Percentiles rank a stretch among this genome's conserved stretches.
Evolutionary conservation across 2,113 vertebrate genomes (phyloP).

Genomic region (Chamaetylas fuelleborni): DNA sequence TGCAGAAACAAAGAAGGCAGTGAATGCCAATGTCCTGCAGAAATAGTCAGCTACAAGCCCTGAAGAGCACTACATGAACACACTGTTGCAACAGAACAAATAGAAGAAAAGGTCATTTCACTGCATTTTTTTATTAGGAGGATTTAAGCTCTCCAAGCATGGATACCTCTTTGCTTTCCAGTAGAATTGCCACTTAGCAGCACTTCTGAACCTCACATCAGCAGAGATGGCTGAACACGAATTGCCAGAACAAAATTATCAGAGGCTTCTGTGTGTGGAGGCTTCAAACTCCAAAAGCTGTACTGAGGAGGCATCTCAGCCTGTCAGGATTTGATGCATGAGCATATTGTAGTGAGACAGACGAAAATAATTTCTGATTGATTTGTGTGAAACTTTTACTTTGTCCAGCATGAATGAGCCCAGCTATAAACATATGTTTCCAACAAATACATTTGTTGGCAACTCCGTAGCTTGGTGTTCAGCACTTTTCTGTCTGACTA

Average conservation of each 20-base stretch:
- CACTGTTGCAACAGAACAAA: background rate
- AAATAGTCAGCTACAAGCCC: conserved; percentile 2
- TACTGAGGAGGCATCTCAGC: background rate
- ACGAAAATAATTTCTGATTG: background rate
- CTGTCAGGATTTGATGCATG: background rate
- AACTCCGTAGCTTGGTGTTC: background rate
- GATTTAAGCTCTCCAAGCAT: background rate
- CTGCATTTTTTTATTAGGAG: conserved; percentile 6
- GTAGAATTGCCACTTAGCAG: background rate
- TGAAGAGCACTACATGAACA: conserved; percentile 39
- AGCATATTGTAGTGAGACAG: background rate
- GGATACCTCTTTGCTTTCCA: conserved; percentile 14
- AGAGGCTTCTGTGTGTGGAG: background rate
- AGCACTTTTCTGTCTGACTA: background rate
- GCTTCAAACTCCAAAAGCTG: background rate
- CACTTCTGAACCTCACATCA: background rate
- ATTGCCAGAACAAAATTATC: background rate
- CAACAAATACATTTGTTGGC: background rate
- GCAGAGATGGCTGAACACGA: background rate
- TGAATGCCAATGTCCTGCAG: conserved; percentile 11
- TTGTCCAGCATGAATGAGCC: background rate
- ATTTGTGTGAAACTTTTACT: background rate
- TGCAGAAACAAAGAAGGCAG: background rate
- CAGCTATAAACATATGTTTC: background rate
- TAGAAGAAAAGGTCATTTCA: conserved; percentile 42